These are phyloP conservation scores for Odobenus rosmarus DNA, from an alignment of 2,113 vertebrate genomes.

Conservation along the genomic window DNA sequence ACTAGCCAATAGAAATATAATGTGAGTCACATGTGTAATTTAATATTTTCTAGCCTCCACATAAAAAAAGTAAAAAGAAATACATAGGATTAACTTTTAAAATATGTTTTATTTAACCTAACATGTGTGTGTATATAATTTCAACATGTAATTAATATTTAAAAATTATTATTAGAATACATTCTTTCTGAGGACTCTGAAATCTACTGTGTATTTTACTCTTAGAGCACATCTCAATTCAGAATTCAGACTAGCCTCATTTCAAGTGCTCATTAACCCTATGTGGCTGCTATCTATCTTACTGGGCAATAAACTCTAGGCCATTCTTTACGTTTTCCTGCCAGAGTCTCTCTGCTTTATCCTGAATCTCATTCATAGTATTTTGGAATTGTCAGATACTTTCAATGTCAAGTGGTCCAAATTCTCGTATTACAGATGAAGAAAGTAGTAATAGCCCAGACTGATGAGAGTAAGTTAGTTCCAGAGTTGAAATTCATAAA, in stretches of 20 bases:
- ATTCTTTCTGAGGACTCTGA: background rate
- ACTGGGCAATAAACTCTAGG: background rate
- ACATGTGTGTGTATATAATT: background rate
- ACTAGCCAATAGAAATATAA: background rate
- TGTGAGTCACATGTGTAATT: background rate
- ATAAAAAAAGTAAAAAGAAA: constrained; percentile 3
- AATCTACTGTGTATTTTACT: background rate
- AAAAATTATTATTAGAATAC: background rate
- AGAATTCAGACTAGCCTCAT: background rate
- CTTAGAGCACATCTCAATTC: background rate
- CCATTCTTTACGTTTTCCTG: background rate
- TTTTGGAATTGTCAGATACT: background rate
- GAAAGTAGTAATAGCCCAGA: background rate
- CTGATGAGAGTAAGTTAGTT: background rate
- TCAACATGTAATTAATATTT: background rate
- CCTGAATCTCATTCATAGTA: background rate
- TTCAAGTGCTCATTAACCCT: background rate
- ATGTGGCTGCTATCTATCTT: background rate
- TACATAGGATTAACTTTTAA: background rate
- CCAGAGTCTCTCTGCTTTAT: background rate
- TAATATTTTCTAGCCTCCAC: background rate
- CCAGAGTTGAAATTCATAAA: background rate
- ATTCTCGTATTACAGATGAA: background rate
- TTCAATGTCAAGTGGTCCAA: background rate
- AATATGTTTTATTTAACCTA: background rate